Evolutionary conservation across 2,797 vertebrate species (phyloP).

Genomic region (Mustela erminea): DNA sequence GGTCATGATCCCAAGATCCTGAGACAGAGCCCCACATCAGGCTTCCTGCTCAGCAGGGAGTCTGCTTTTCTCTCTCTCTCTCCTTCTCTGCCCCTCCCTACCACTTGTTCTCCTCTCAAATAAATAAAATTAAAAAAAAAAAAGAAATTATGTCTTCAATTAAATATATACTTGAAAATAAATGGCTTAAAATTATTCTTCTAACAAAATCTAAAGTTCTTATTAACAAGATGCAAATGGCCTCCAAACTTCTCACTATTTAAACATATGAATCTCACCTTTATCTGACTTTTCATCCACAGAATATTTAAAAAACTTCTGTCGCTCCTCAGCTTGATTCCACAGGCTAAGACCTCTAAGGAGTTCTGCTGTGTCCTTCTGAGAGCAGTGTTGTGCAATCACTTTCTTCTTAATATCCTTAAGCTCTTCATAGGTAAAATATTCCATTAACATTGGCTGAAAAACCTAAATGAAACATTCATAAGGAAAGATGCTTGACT

Average conservation of each 20-base stretch:
- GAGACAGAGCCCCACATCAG: too few relatives aligned
- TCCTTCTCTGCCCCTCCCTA: background rate
- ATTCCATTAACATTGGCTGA: slow-evolving; percentile 99
- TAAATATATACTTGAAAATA: slow-evolving; percentile 44
- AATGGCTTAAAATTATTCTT: slow-evolving; percentile 48
- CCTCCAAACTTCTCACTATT: background rate
- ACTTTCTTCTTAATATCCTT: slow-evolving; percentile 99
- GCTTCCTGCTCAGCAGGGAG: too few relatives aligned
- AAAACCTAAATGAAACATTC: slow-evolving; percentile 92
- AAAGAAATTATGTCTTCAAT: background rate
- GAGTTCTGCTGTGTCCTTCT: slow-evolving; percentile 93
- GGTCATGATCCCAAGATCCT: too few relatives aligned
- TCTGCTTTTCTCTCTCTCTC: too few relatives aligned
- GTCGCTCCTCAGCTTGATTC: slow-evolving; percentile 96
- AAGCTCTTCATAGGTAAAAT: slow-evolving; percentile 98
- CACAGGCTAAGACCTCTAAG: slow-evolving; percentile 94
- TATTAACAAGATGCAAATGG: slow-evolving; percentile 21
- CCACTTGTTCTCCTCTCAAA: background rate
- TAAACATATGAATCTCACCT: slow-evolving; percentile 87
- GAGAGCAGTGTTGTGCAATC: slow-evolving; percentile 96
- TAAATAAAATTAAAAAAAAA: too few relatives aligned
- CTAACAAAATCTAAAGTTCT: slow-evolving; percentile 19
- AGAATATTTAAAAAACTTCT: slow-evolving; percentile 96
- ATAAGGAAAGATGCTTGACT: background rate
- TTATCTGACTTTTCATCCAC: slow-evolving; percentile 96